A percentile compares a stretch with the other conserved stretches of the same genome.
phyloP scores from a whole-genome alignment of 2,113 vertebrate genomes.

The Gnathonemus longibarbis region DNA sequence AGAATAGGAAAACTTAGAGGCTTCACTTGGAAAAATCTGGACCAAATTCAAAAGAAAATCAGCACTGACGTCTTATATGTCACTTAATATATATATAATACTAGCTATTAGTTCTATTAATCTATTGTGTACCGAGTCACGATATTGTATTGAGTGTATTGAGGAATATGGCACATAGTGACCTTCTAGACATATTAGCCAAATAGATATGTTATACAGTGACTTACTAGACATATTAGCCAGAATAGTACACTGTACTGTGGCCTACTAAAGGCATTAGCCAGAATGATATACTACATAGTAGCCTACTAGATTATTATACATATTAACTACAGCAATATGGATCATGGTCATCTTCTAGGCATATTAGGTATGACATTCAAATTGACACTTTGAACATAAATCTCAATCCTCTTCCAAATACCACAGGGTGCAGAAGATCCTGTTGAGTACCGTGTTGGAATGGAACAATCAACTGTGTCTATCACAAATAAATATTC shows the following conservation, averaged over 20 bases:
- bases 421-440: neutral
- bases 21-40: neutral
- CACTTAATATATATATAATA: neutral
- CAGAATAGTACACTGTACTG: neutral
- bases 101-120: neutral
- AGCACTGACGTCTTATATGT: neutral
- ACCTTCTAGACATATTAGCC: neutral
- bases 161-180: neutral
- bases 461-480: neutral
- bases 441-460: neutral
- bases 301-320: neutral
- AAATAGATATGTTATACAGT: neutral
- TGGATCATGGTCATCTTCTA: neutral
- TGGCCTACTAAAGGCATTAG: neutral
- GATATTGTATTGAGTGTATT: neutral
- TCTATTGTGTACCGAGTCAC: neutral
- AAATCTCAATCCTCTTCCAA: neutral
- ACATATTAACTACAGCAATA: neutral
- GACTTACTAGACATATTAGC: neutral
- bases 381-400: neutral
- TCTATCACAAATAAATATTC: neutral
- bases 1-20: neutral
- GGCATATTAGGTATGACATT: neutral
- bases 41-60: neutral
- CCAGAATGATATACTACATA: neutral